Evolutionary conservation across 2,113 vertebrate genomes (phyloP).

Genomic region (Lethenteron camtschaticum): DNA sequence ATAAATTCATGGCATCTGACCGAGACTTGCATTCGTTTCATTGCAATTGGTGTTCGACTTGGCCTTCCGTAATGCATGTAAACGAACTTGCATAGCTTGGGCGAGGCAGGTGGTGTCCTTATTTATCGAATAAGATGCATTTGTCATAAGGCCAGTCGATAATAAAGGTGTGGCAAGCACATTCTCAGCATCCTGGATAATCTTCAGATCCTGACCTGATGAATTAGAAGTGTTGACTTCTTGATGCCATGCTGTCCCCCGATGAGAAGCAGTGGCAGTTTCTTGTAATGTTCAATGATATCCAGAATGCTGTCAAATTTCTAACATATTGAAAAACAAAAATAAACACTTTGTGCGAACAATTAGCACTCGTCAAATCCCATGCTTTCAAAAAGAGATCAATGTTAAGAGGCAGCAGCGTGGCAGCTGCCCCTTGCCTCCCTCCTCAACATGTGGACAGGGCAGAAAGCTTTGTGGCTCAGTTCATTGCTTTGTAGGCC

Average conservation of each 20-base stretch:
- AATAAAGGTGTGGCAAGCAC: neutral
- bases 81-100: neutral
- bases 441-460: too few relatives aligned
- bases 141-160: neutral
- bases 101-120: neutral
- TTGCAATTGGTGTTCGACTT: neutral
- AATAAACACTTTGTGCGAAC: neutral
- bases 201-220: neutral
- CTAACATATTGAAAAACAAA: neutral
- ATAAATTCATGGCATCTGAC: neutral
- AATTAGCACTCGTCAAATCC: too few relatives aligned
- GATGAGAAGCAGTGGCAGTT: neutral
- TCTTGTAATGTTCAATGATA: neutral
- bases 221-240: neutral
- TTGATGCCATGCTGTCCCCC: conserved; percentile 4
- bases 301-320: conserved; percentile 1
- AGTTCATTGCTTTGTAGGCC: too few relatives aligned
- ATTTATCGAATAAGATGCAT: neutral
- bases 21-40: neutral
- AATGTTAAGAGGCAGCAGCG: too few relatives aligned
- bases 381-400: too few relatives aligned
- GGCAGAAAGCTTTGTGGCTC: too few relatives aligned
- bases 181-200: neutral
- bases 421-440: too few relatives aligned
- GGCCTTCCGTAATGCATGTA: too few relatives aligned